Base-by-base conservation (phyloP, 2,113 vertebrate species). In the Coturnix japonica region DNA sequence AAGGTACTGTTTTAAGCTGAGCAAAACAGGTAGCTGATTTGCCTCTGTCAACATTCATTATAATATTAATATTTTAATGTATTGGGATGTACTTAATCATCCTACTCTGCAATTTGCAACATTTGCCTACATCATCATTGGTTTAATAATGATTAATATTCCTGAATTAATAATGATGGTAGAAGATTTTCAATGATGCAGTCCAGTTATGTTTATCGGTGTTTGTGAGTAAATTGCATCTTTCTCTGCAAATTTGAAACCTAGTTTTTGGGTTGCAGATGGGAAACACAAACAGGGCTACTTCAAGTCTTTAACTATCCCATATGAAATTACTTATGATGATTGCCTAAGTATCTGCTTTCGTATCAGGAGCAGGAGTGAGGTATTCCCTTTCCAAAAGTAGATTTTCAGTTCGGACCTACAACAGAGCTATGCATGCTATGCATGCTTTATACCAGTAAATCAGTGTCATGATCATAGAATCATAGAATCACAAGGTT, bases 11-110 rank as follows among this genome's bases (percentile, higher is more conserved):
- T 69, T 85, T 74, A 37, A 39, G 14, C 49, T 79, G 47, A 75
- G 17, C 13, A 75, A 73, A 95, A 46, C 49, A 84, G 26, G 23
- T 87, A 89, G 46, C 70, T 91, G 25, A 74, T 92, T 91, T 90
- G 7, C 81, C 81, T 82, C 31, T 31, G 41, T 70, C 78, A 83
- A 53, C 28, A 71, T 66, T 70, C 14, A 37, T 91, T 78, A n/a
- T 39, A 71, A 83, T 12, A 23, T 11, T 64, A 26, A 35, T 77
- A 54, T 73, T 91, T 93, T 66, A 82, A 59, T n/a, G 21, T 74
- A 77, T 71, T 54, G 69, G 81, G 15, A 56, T 35, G 44, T 20
- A 46, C 8, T 51, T 83, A 82, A 87, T 73, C 71, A 59, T 85
- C 57, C 67, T 54, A 60, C 56, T 76, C 31, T 74, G 60, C 37